These are phyloP conservation scores for Oreochromis mossambicus DNA, from an alignment of 2,797 vertebrate species.

Conservation along the genomic window DNA sequence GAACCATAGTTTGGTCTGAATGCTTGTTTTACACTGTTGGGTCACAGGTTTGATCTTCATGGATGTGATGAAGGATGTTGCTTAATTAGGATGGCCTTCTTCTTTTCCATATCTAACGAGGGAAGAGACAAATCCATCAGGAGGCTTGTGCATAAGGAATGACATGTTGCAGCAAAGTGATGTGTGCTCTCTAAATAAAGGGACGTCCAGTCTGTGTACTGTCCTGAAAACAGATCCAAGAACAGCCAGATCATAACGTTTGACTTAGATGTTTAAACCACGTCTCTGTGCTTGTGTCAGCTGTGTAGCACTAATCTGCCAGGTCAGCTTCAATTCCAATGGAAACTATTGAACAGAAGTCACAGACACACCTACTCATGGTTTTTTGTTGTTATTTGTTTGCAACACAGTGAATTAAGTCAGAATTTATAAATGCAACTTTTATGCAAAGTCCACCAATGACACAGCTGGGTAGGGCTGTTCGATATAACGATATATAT, in stretches of 20 bases:
- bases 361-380: not conserved
- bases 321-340: not conserved
- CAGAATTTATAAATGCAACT: not conserved
- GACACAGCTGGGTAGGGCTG: not conserved
- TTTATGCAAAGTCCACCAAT: not conserved
- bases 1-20: slow-evolving; percentile 21
- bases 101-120: slow-evolving; percentile 73
- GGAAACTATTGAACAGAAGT: not conserved
- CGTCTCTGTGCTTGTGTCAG: not conserved
- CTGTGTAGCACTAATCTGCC: rapidly evolving
- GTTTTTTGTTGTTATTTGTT: not conserved
- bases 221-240: slow-evolving; percentile 85
- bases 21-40: slow-evolving; percentile 14
- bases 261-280: not conserved
- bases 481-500: too few relatives aligned
- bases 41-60: slow-evolving; percentile 51
- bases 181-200: slow-evolving; percentile 80
- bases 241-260: slow-evolving; percentile 80
- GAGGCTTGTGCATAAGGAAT: not conserved
- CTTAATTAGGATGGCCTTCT: not conserved
- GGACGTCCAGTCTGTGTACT: slow-evolving; percentile 84
- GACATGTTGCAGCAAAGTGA: slow-evolving; percentile 9
- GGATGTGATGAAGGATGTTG: slow-evolving; percentile 54
- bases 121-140: not conserved
- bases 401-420: not conserved